Conservation (phyloP, 37 sponge, comb jelly and placozoan species). For the Hormiphora californensis region DNA sequence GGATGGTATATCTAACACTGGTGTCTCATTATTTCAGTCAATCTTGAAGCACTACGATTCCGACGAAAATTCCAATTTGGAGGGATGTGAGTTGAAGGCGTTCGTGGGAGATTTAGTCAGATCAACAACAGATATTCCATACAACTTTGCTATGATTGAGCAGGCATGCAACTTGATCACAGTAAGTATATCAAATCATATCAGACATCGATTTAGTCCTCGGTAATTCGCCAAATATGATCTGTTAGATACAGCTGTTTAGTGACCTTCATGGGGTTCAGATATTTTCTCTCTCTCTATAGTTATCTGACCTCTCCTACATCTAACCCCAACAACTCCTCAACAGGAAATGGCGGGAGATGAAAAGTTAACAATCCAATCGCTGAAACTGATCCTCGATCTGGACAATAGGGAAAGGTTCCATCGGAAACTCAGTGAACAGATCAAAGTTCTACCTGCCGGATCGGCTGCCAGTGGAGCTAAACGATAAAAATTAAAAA, state of each 20-base stretch:
- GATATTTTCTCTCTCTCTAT: background rate
- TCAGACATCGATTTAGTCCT: no score
- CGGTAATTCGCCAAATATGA: no score
- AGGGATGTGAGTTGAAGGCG: conserved; percentile 10
- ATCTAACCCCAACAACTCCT: background rate
- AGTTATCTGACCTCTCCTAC: background rate
- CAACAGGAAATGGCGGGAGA: conserved; percentile 12
- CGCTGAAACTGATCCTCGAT: background rate
- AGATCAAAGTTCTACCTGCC: no score
- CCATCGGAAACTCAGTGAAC: background rate
- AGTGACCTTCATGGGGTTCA: no score
- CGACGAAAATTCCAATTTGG: background rate
- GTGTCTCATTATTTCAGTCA: conserved; percentile 2
- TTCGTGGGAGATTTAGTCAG: conserved; percentile 37
- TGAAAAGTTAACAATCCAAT: background rate
- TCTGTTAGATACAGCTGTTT: no score
- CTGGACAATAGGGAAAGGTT: background rate
- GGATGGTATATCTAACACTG: no score
- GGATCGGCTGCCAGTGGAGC: no score
- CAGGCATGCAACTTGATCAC: background rate
- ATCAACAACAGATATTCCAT: conserved; percentile 7
- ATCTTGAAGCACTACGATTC: conserved; percentile 29
- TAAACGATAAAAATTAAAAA: no score
- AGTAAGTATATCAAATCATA: background rate
- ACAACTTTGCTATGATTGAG: conserved; percentile 41